A percentile compares a stretch with the other conserved stretches of the same genome.
phyloP scores from a whole-genome alignment of 2,797 vertebrate genomes.

The Eurystomus glaucurus region DNA sequence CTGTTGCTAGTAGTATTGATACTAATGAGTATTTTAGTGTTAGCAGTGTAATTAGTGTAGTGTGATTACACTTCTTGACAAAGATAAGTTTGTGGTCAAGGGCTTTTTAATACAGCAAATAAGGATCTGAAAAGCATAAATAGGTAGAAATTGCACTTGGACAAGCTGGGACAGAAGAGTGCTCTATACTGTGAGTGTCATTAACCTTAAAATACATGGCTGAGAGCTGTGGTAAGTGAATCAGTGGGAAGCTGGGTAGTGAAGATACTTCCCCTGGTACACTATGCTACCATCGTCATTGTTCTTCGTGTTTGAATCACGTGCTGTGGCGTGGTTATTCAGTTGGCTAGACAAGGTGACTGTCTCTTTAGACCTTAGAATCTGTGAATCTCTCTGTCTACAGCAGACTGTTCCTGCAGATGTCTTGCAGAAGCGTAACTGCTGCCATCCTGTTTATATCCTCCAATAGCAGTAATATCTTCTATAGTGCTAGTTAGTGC shows the following conservation, averaged over 20 bases:
- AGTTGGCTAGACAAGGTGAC: neutral
- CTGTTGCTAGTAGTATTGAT: neutral
- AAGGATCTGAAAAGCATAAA: accelerated
- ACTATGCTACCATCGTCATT: neutral
- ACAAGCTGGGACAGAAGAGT: neutral
- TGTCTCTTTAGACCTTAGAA: neutral
- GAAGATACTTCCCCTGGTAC: neutral
- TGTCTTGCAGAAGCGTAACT: neutral
- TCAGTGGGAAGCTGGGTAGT: neutral
- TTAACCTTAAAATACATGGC: neutral
- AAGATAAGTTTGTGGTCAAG: neutral
- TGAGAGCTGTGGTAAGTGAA: neutral
- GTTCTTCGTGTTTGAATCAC: neutral
- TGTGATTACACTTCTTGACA: neutral
- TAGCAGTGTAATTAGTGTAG: neutral
- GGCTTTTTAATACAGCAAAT: neutral
- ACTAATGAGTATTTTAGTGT: neutral
- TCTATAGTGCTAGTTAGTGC: neutral
- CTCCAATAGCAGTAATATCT: neutral
- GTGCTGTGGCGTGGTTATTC: neutral
- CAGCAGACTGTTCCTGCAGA: neutral
- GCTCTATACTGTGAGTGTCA: neutral
- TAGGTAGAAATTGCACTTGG: neutral
- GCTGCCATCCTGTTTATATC: neutral
- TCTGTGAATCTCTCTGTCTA: neutral